These are phyloP conservation scores for Paramuricea clavata DNA, from an alignment of 92 coral and sea anemone species.

Conservation along the genomic window DNA sequence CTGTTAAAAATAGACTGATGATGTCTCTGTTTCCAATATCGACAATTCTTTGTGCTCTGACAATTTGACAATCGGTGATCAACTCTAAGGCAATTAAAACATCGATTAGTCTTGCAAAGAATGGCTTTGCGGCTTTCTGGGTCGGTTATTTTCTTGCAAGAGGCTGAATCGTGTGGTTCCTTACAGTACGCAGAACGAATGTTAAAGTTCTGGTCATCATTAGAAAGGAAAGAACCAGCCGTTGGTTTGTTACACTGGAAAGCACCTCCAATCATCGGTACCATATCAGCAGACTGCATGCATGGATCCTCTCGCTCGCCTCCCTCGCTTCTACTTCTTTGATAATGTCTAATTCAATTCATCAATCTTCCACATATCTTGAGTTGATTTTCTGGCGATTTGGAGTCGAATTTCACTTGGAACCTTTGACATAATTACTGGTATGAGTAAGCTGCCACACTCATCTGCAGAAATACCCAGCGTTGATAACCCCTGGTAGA, in stretches of 20 bases:
- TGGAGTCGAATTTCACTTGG: not conserved
- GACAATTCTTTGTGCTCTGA: not conserved
- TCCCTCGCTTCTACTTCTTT: too few relatives aligned
- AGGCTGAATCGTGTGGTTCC: not conserved
- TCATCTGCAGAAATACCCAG: not conserved
- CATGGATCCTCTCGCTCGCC: too few relatives aligned
- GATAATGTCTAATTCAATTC: not conserved
- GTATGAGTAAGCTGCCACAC: not conserved
- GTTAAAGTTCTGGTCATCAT: too few relatives aligned
- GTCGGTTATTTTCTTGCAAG: not conserved
- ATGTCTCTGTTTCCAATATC: too few relatives aligned
- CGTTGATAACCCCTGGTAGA: not conserved
- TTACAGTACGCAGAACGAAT: too few relatives aligned
- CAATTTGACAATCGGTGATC: not conserved
- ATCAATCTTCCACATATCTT: not conserved
- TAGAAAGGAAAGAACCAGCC: too few relatives aligned
- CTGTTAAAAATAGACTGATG: too few relatives aligned
- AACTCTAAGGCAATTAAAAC: not conserved
- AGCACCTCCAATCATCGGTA: too few relatives aligned
- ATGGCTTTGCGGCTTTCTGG: not conserved
- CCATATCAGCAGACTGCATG: too few relatives aligned
- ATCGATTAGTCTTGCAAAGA: not conserved
- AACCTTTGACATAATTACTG: not conserved
- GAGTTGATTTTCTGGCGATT: not conserved
- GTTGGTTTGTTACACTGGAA: too few relatives aligned